Conservation (phyloP, 2,113 vertebrate species). For the Elgaria multicarinata region DNA sequence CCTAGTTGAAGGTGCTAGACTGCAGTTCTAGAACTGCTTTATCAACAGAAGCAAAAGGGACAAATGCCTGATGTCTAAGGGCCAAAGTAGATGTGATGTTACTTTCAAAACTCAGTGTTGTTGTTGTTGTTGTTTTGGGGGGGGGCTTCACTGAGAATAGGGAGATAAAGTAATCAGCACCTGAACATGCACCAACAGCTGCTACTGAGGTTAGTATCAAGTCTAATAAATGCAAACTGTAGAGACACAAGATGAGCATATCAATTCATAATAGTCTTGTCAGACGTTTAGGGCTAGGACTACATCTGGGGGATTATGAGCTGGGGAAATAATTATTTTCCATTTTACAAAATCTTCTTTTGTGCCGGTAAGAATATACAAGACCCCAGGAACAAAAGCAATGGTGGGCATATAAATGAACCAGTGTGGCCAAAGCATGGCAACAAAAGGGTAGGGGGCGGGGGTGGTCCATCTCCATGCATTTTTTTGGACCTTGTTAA, state of each 20-base stretch:
- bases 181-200: not conserved
- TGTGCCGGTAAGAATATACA: not conserved
- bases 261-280: not conserved
- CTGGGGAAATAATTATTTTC: not conserved
- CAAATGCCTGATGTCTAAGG: too few species aligned
- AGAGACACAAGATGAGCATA: not conserved
- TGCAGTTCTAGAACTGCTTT: too few species aligned
- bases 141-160: not conserved
- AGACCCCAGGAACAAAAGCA: not conserved
- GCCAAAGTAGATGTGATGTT: too few species aligned
- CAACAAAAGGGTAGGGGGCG: not conserved
- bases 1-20: too few species aligned
- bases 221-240: not conserved
- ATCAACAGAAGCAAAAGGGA: too few species aligned
- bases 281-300: not conserved
- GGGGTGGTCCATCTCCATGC: not conserved
- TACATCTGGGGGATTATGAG: not conserved
- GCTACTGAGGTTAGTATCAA: not conserved
- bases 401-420: not conserved
- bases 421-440: not conserved
- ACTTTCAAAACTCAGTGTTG: too few species aligned
- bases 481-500: too few species aligned
- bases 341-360: not conserved
- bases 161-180: slow-evolving; percentile 14
- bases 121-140: too few species aligned